phyloP scores from a whole-genome alignment of 1,140 invertebrate species.

The Apocrypta bakeri region DNA sequence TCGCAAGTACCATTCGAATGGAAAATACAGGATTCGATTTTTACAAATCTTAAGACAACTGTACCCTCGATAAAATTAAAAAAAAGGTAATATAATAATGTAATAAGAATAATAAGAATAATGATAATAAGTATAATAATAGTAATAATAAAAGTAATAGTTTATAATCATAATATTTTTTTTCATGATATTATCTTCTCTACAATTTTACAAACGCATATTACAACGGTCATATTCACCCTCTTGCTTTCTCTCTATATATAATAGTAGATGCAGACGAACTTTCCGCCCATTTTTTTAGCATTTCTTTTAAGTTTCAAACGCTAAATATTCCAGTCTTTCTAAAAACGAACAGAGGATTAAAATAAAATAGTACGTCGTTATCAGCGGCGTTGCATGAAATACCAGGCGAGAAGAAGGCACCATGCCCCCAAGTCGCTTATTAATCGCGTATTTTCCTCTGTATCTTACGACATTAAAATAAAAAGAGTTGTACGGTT shows the following conservation, averaged over 20 bases:
- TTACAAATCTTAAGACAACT: slow-evolving; percentile 46
- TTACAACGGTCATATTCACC: not conserved
- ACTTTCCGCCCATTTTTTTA: slow-evolving; percentile 15
- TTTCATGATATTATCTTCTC: slow-evolving; percentile 10
- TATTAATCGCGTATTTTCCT: not conserved
- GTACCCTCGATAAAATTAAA: slow-evolving; percentile 47
- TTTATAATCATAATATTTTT: not conserved
- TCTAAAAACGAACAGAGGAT: slow-evolving; percentile 35
- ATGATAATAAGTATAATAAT: not conserved
- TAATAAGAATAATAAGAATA: slow-evolving; percentile 28
- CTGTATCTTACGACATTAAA: not conserved
- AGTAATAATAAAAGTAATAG: not conserved
- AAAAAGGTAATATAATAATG: slow-evolving; percentile 3
- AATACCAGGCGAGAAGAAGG: slow-evolving; percentile 32
- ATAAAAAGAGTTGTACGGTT: not conserved
- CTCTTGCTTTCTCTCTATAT: slow-evolving; percentile 14
- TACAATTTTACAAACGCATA: slow-evolving; percentile 21
- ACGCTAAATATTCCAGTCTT: slow-evolving; percentile 43
- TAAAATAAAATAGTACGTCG: slow-evolving; percentile 1
- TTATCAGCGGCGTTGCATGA: not conserved
- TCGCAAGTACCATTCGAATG: slow-evolving; percentile 40
- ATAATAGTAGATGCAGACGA: slow-evolving; percentile 19
- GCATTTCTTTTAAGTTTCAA: slow-evolving; percentile 34
- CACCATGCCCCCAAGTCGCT: slow-evolving; percentile 30
- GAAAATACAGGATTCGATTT: slow-evolving; percentile 44